Base-by-base conservation (phyloP, 2,888 invertebrate genomes). In the Leptinotarsa tumamoca region DNA sequence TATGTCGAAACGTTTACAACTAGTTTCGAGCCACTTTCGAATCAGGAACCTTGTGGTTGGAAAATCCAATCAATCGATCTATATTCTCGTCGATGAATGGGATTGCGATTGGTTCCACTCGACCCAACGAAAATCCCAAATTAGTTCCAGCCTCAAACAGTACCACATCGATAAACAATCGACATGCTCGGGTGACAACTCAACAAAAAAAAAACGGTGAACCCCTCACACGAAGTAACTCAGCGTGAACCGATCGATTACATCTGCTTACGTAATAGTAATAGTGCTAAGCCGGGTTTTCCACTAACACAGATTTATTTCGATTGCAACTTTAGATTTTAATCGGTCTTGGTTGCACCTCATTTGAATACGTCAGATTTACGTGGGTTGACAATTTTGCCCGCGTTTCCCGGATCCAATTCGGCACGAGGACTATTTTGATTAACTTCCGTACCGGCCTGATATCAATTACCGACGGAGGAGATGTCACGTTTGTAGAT, bases 191-290 rank as follows among this genome's bases (percentile, higher is more conserved):
- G 23, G 21, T 58, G 58, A 23, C 23, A 58, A 13, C 58, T 23
- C 23, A 23, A 58, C 23, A 58, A 23, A 58, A 23, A 58, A 58
- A 58, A 58, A 58, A 23, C 58, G 21, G 58, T 58, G 15, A 58
- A 58, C 23, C 58, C 58, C 58, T 58, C 43, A 18, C 21, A 23
- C 58, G 23, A 27, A 58, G 21, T 4, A 21, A 23, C 27, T 2
- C 4, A 58, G 23, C 58, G 58, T 58, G 23, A 58, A 58, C 58
- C 18, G 58, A 58, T 58, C 58, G 58, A 58, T 58, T 58, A 58
- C 13, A 58, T 58, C 58, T 58, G 58, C 58, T 58, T 58, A 58
- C 58, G 58, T 58, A 58, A 58, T 58, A 58, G 15, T 58, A 23
- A 23, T 58, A 15, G 21, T 58, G 14, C 14, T 58, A 23, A 15